Evolutionary conservation across 2,888 invertebrate genomes (phyloP).

Genomic region (Tipula confusa): DNA sequence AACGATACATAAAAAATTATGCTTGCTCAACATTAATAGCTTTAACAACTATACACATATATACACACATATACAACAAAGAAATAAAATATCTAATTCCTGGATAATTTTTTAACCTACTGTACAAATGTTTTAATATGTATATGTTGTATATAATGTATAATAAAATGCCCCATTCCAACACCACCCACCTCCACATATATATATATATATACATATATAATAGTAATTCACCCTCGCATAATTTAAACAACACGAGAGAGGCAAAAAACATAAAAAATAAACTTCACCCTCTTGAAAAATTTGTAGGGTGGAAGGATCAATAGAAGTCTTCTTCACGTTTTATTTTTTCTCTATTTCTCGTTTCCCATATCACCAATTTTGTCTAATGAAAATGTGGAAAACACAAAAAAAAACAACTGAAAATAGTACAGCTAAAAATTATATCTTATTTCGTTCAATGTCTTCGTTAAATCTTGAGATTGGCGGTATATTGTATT

Average conservation of each 20-base stretch:
- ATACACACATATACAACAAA: not conserved
- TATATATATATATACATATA: constrained; percentile 28
- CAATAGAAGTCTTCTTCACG: constrained; percentile 26
- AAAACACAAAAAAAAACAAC: not conserved
- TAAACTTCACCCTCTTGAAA: constrained; percentile 12
- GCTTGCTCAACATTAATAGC: constrained; percentile 3
- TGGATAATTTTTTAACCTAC: constrained; percentile 6
- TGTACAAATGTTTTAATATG: not conserved
- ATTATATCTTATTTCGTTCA: not conserved
- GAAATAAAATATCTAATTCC: constrained; percentile 5
- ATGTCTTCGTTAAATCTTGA: constrained; percentile 20
- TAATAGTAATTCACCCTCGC: constrained; percentile 26
- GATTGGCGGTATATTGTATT: not conserved
- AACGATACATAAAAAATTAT: not conserved
- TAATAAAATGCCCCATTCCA: not conserved
- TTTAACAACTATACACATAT: not conserved
- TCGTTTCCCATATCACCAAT: not conserved
- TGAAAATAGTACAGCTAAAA: not conserved
- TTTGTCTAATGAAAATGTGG: not conserved
- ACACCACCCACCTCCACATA: not conserved
- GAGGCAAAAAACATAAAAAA: not conserved
- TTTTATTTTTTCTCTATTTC: not conserved
- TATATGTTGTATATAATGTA: not conserved
- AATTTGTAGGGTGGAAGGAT: constrained; percentile 29
- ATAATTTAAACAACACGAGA: constrained; percentile 25